phyloP scores from a whole-genome alignment of 1,140 invertebrate genomes.

The Drosophila asahinai region DNA sequence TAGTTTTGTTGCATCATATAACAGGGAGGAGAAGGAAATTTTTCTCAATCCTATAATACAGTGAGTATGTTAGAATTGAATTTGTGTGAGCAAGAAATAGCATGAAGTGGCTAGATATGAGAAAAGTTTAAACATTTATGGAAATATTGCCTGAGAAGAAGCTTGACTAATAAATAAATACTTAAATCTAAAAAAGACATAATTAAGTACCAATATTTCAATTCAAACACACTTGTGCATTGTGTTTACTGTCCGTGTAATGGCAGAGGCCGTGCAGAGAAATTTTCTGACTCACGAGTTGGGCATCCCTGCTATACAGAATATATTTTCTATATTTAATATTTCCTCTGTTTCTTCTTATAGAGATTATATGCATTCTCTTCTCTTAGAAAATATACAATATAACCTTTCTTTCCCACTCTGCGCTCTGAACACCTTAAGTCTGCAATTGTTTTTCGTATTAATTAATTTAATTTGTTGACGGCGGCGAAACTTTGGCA shows the following conservation, averaged over 20 bases:
- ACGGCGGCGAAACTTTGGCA: constrained; percentile 43
- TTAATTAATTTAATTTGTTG: constrained; percentile 71
- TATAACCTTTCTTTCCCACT: background rate
- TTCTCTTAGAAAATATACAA: no score
- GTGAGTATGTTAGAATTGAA: background rate
- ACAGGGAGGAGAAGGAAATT: no score
- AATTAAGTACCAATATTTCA: background rate
- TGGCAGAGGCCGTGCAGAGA: no score
- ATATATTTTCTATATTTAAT: background rate
- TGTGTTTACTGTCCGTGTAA: no score
- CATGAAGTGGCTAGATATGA: background rate
- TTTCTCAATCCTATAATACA: no score
- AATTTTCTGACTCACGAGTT: no score
- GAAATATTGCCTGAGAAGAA: background rate
- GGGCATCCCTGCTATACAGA: no score
- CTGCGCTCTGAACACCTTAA: background rate
- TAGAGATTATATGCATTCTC: background rate
- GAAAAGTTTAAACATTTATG: background rate
- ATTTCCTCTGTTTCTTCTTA: no score
- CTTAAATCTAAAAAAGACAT: background rate
- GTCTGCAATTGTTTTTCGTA: constrained; percentile 58
- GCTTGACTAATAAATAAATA: background rate
- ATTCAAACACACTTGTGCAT: no score
- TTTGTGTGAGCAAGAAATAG: background rate
- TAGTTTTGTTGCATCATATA: no score